Evolutionary conservation across 2,888 invertebrate genomes (phyloP).

Genomic region (Latheticus oryzae): DNA sequence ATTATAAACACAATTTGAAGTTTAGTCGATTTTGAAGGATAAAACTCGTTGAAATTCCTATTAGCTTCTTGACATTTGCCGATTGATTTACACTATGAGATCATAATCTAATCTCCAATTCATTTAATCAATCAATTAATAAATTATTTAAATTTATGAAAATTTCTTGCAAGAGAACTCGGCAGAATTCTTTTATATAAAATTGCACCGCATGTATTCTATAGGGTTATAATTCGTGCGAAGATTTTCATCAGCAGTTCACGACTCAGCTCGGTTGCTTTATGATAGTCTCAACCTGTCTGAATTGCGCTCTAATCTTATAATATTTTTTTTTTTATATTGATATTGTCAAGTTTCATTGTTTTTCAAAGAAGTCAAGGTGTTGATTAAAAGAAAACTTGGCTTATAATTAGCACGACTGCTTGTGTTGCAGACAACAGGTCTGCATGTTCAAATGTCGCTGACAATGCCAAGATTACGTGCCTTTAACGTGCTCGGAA

Average conservation of each 20-base stretch:
- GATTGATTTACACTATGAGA: no score
- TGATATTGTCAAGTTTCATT: not conserved
- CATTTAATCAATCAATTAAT: no score
- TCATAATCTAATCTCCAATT: no score
- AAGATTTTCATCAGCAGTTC: conserved; percentile 29
- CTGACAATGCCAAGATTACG: conserved; percentile 23
- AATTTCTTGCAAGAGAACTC: no score
- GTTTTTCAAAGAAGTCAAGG: not conserved
- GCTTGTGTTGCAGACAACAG: conserved; percentile 25
- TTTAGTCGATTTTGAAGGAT: no score
- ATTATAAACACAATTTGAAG: no score
- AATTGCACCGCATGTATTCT: conserved; percentile 6
- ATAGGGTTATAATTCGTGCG: conserved; percentile 14
- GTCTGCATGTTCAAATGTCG: conserved; percentile 19
- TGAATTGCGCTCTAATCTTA: conserved; percentile 24
- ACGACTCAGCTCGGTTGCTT: conserved; percentile 27
- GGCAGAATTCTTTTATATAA: no score
- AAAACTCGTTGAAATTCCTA: no score
- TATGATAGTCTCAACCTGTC: conserved; percentile 10
- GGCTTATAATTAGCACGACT: conserved; percentile 22
- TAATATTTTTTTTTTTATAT: conserved; percentile 7
- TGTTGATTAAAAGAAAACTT: conserved; percentile 17
- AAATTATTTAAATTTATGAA: no score
- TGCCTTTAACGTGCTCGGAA: conserved; percentile 16
- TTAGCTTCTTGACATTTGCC: no score